These are phyloP conservation scores for Peromyscus attwateri DNA, from an alignment of 2,797 vertebrate species.

Conservation along the genomic window DNA sequence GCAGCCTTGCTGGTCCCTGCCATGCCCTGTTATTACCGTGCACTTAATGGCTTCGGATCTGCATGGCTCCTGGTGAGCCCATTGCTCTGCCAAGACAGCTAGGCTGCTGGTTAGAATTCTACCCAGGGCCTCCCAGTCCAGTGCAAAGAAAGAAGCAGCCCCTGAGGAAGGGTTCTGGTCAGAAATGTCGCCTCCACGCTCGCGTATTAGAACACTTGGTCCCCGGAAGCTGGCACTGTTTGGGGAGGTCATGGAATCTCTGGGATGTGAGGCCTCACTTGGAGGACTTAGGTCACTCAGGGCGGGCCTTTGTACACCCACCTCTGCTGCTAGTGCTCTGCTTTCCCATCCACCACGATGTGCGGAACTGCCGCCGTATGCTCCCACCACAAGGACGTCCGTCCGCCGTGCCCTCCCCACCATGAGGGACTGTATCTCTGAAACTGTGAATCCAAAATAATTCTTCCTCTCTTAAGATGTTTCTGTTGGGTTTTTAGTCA, in stretches of 20 bases:
- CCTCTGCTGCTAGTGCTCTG: not conserved
- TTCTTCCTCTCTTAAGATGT: not conserved
- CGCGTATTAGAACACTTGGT: not conserved
- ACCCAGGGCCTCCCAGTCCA: not conserved
- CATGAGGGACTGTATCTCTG: not conserved
- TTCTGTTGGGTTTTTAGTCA: not conserved
- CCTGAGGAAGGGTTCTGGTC: not conserved
- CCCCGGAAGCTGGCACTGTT: not conserved
- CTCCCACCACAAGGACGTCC: not conserved
- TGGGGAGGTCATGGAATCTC: not conserved
- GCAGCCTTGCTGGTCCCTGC: not conserved
- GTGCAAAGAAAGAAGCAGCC: slow-evolving; percentile 7
- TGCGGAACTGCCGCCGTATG: not conserved
- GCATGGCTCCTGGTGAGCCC: not conserved
- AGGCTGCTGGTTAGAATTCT: not conserved
- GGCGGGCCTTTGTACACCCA: not conserved
- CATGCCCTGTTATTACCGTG: slow-evolving; percentile 50
- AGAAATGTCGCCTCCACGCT: not conserved
- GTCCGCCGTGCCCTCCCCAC: not conserved
- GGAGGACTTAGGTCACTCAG: not conserved
- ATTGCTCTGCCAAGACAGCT: not conserved
- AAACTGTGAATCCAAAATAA: not conserved
- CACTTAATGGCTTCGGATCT: not conserved
- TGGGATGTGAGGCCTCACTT: not conserved
- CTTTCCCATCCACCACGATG: not conserved